Conservation (phyloP, 2,797 vertebrate genomes). For the Serranus cabrilla region DNA sequence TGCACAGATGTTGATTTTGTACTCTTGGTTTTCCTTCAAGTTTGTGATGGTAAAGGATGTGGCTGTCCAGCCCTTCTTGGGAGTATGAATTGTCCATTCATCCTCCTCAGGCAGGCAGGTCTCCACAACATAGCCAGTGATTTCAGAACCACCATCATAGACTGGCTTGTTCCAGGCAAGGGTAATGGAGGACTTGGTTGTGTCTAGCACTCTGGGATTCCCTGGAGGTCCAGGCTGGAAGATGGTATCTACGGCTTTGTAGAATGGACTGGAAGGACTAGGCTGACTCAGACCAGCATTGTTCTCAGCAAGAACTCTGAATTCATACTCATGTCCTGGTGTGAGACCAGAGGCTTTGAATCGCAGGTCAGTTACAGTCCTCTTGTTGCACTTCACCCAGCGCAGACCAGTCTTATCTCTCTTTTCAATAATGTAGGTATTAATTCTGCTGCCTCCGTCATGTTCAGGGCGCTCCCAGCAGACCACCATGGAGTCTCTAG, state of each 20-base stretch:
- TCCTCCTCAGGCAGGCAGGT: slow-evolving; percentile 96
- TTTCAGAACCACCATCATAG: slow-evolving; percentile 98
- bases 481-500: slow-evolving; percentile 98
- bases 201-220: slow-evolving; percentile 96
- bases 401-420: slow-evolving; percentile 94
- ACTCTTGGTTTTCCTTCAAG: slow-evolving; percentile 97
- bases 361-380: slow-evolving; percentile 93
- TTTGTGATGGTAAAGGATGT: slow-evolving; percentile 95
- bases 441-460: slow-evolving; percentile 96
- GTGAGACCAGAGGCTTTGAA: slow-evolving; percentile 96
- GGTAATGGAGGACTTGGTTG: slow-evolving; percentile 96
- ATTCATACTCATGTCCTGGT: slow-evolving; percentile 97
- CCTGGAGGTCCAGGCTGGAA: slow-evolving; percentile 98
- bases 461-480: slow-evolving; percentile 97
- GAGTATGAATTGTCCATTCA: slow-evolving; percentile 97
- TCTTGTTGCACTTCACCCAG: slow-evolving; percentile 99
- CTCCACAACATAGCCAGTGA: slow-evolving; percentile 98
- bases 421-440: slow-evolving; percentile 95
- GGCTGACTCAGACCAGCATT: slow-evolving; percentile 95
- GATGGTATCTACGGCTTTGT: slow-evolving; percentile 96
- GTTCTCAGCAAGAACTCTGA: slow-evolving; percentile 96
- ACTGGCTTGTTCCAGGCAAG: slow-evolving; percentile 98
- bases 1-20: slow-evolving; percentile 97
- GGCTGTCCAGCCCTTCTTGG: slow-evolving; percentile 91
- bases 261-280: slow-evolving; percentile 92